Conservation (phyloP, 2,113 vertebrate species). For the Passer montanus region DNA sequence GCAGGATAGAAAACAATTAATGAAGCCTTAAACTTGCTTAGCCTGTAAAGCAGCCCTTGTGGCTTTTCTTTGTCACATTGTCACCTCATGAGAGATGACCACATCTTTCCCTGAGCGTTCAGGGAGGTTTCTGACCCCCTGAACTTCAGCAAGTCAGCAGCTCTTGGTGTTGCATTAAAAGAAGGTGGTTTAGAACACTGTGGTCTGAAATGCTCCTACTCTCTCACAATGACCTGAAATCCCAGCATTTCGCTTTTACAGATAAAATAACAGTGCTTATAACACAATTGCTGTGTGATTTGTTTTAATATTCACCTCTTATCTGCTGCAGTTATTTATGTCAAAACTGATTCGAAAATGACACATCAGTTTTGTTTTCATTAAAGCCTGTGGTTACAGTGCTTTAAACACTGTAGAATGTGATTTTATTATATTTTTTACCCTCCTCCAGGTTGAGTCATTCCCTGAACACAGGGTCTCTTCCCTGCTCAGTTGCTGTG, state of each 20-base stretch:
- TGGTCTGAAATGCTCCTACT: not conserved
- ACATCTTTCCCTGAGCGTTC: accelerated
- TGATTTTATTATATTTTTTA: not conserved
- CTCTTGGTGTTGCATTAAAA: not conserved
- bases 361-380: not conserved
- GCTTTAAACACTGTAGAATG: not conserved
- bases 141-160: not conserved
- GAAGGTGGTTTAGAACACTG: not conserved
- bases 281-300: not conserved
- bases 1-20: not conserved
- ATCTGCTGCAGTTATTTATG: not conserved
- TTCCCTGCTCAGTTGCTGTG: not conserved
- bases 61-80: not conserved
- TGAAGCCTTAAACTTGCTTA: not conserved
- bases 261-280: not conserved
- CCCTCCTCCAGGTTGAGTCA: not conserved
- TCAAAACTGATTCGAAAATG: not conserved
- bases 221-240: not conserved
- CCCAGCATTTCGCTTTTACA: not conserved
- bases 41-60: not conserved
- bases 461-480: not conserved
- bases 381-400: not conserved
- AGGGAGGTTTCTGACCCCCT: not conserved
- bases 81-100: not conserved
- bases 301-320: not conserved